Percentiles rank a stretch among this genome's conserved stretches.
phyloP scores from a whole-genome alignment of 2,888 invertebrate genomes.

The Drosophila demipolita region DNA sequence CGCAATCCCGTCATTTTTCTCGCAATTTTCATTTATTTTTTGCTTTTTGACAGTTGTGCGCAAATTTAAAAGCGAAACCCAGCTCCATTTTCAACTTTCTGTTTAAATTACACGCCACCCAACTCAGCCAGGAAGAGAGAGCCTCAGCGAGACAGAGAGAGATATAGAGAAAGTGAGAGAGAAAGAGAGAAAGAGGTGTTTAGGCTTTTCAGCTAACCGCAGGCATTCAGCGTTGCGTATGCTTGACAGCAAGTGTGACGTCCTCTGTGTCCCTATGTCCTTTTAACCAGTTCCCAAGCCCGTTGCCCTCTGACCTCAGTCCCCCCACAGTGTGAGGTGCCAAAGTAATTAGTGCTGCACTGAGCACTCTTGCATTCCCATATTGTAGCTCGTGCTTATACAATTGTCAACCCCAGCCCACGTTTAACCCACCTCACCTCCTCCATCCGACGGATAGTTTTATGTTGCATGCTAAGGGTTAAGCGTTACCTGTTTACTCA shows the following conservation, averaged over 20 bases:
- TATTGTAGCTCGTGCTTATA: slow-evolving; percentile 31
- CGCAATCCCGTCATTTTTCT: slow-evolving; percentile 38
- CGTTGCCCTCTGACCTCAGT: slow-evolving; percentile 1
- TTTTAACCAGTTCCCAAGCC: slow-evolving; percentile 8
- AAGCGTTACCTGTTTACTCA: slow-evolving; percentile 55
- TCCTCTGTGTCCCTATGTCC: slow-evolving; percentile 27
- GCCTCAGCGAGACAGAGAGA: not conserved
- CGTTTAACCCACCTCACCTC: slow-evolving; percentile 2
- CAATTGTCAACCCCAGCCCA: slow-evolving; percentile 39
- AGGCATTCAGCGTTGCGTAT: slow-evolving; percentile 67
- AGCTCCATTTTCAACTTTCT: slow-evolving; percentile 34
- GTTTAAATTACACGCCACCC: slow-evolving; percentile 41
- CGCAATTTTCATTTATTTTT: slow-evolving; percentile 48
- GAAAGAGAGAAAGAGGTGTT: not conserved
- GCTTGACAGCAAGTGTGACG: slow-evolving; percentile 69
- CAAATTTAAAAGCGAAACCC: slow-evolving; percentile 60
- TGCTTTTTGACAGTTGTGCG: slow-evolving; percentile 44
- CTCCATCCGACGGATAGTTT: slow-evolving; percentile 44
- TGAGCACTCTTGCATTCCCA: slow-evolving; percentile 57
- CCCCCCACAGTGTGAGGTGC: slow-evolving; percentile 58
- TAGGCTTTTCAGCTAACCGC: slow-evolving; percentile 53
- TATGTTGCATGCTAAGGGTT: slow-evolving; percentile 40
- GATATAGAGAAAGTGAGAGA: not conserved
- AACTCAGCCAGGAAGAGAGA: slow-evolving; percentile 5
- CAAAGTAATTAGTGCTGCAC: slow-evolving; percentile 79